Evolutionary conservation across 2,113 vertebrate genomes (phyloP).

Genomic region (Myiozetetes cayanensis): DNA sequence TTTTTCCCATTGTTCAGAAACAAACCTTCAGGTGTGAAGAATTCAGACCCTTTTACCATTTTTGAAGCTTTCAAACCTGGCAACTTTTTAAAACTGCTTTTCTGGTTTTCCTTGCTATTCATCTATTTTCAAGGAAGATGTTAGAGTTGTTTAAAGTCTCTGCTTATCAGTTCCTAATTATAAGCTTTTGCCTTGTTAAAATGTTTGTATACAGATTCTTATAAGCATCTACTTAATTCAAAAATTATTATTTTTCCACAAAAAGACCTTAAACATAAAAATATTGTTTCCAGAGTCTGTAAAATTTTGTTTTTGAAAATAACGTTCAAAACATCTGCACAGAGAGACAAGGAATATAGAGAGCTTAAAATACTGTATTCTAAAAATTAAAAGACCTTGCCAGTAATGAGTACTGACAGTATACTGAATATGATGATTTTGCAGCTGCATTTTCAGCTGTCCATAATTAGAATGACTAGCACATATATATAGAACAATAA

Average conservation of each 20-base stretch:
- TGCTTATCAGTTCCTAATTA: neutral
- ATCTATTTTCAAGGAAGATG: neutral
- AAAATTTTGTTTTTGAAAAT: constrained; percentile 6
- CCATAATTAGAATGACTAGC: constrained; percentile 17
- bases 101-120: neutral
- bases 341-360: neutral
- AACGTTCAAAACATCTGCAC: constrained; percentile 8
- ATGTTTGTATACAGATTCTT: neutral
- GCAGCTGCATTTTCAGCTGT: constrained; percentile 45
- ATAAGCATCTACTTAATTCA: neutral
- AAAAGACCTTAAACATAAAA: neutral
- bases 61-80: neutral
- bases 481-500: constrained; percentile 22
- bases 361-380: constrained; percentile 38
- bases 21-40: neutral
- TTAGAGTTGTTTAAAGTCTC: neutral
- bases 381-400: constrained; percentile 29
- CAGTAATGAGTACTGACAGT: neutral
- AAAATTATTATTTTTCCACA: constrained; percentile 16
- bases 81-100: neutral
- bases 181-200: constrained; percentile 4
- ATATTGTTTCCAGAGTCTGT: neutral
- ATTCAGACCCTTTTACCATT: neutral
- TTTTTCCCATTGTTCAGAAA: neutral
- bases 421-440: constrained; percentile 1